These are phyloP conservation scores for Aeoliscus strigatus DNA, from an alignment of 2,797 vertebrate genomes.

Conservation along the genomic window DNA sequence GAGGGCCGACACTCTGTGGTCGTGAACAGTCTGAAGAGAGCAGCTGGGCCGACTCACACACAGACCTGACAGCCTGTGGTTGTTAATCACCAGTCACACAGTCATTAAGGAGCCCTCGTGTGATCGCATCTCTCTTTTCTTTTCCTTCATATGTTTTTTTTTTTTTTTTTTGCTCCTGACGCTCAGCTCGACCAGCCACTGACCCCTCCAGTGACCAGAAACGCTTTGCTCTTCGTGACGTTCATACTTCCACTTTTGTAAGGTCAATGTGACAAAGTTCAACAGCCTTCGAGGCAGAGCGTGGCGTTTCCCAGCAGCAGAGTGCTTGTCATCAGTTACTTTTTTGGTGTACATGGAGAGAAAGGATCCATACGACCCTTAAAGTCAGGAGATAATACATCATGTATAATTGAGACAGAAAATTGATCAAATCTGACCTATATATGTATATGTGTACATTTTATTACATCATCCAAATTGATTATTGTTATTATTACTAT, in stretches of 20 bases:
- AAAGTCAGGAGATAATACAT: too few relatives aligned
- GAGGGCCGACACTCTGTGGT: too few relatives aligned
- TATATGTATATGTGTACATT: too few relatives aligned
- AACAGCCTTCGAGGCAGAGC: slow-evolving; percentile 39
- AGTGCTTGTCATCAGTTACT: slow-evolving; percentile 40
- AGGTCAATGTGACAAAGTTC: slow-evolving; percentile 54
- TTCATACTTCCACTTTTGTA: slow-evolving; percentile 31
- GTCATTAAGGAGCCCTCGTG: slow-evolving; percentile 9
- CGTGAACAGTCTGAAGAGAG: not conserved
- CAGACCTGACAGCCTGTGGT: slow-evolving; percentile 4
- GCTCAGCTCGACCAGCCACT: slow-evolving; percentile 17
- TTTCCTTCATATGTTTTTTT: not conserved
- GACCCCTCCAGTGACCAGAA: slow-evolving; percentile 21
- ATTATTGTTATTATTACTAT: too few relatives aligned
- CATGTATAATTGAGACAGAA: too few relatives aligned
- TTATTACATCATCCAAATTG: too few relatives aligned
- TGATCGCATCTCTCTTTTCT: slow-evolving; percentile 21
- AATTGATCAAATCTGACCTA: too few relatives aligned
- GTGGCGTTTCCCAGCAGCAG: slow-evolving; percentile 38
- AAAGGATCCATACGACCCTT: too few relatives aligned
- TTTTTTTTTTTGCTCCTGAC: slow-evolving; percentile 3
- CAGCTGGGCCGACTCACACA: too few relatives aligned
- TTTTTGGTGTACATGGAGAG: slow-evolving; percentile 10
- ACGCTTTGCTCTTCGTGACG: slow-evolving; percentile 4
- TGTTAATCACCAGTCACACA: slow-evolving; percentile 31